phyloP scores from a whole-genome alignment of 2,113 vertebrate species.

The Xiphophorus maculatus region DNA sequence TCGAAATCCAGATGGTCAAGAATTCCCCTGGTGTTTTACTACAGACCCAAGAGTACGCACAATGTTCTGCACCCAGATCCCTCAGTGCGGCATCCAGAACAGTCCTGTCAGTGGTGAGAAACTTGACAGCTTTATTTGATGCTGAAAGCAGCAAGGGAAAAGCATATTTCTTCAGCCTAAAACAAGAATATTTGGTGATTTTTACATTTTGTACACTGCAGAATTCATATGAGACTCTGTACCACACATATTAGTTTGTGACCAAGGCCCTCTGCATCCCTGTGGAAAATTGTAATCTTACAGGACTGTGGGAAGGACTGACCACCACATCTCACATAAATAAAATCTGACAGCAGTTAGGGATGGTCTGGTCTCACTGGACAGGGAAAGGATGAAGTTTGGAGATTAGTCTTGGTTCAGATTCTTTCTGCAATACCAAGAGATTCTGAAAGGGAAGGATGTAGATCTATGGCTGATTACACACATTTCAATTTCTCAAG shows the following conservation, averaged over 20 bases:
- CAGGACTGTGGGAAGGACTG: slow-evolving; percentile 69
- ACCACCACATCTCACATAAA: slow-evolving; percentile 58
- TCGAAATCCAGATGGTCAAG: slow-evolving; percentile 95
- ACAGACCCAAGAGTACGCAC: slow-evolving; percentile 89
- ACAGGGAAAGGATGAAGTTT: slow-evolving; percentile 38
- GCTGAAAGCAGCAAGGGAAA: slow-evolving; percentile 15
- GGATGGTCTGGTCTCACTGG: slow-evolving; percentile 50
- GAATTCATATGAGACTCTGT: slow-evolving; percentile 44
- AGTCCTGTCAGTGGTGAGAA: slow-evolving; percentile 67
- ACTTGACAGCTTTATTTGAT: slow-evolving; percentile 26
- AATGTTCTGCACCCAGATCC: slow-evolving; percentile 93
- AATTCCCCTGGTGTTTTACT: slow-evolving; percentile 98
- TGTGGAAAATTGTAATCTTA: slow-evolving; percentile 27
- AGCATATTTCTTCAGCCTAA: slow-evolving; percentile 7
- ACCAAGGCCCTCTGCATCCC: slow-evolving; percentile 33
- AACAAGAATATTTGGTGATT: slow-evolving; percentile 9
- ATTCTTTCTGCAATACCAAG: slow-evolving; percentile 41
- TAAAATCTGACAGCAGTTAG: slow-evolving; percentile 60
- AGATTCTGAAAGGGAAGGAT: slow-evolving; percentile 50
- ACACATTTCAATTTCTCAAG: slow-evolving; percentile 50
- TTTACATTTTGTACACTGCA: slow-evolving; percentile 16
- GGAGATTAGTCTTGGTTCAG: slow-evolving; percentile 46
- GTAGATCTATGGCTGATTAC: slow-evolving; percentile 51
- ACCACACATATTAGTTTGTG: slow-evolving; percentile 28
- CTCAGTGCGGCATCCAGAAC: slow-evolving; percentile 83